A percentile compares a stretch with the other conserved stretches of the same genome.
Evolutionary conservation across 2,888 invertebrate genomes (phyloP).

Genomic region (Adelphocoris suturalis): DNA sequence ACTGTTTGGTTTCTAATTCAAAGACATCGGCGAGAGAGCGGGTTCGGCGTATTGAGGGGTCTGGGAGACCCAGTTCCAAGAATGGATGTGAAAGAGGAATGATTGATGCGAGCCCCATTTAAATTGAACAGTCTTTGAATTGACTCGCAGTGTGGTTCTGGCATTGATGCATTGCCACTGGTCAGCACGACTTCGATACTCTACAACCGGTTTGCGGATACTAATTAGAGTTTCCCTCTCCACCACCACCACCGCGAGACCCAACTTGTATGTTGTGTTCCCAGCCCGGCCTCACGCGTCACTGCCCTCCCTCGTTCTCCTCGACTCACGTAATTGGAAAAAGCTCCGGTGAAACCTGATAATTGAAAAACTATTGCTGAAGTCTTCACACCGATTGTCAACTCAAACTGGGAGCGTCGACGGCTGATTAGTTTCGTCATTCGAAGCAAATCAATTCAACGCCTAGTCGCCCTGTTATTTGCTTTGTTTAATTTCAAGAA

Average conservation of each 20-base stretch:
- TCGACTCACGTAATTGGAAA: background rate
- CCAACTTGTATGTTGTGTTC: background rate
- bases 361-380: background rate
- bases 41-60: constrained; percentile 48
- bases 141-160: constrained; percentile 56
- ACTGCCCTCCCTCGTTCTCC: constrained; percentile 13
- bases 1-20: constrained; percentile 60
- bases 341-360: background rate
- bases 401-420: no score
- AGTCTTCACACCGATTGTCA: background rate
- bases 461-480: no score
- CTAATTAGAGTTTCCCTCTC: constrained; percentile 33
- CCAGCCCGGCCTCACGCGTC: background rate
- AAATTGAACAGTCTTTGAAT: constrained; percentile 69
- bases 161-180: constrained; percentile 65
- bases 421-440: no score
- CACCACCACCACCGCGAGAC: background rate
- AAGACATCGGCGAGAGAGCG: constrained; percentile 37
- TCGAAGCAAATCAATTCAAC: no score
- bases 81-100: constrained; percentile 62
- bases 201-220: constrained; percentile 41
- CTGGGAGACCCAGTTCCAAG: constrained; percentile 31
- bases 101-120: constrained; percentile 62
- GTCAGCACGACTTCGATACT: constrained; percentile 56
- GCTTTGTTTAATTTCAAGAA: no score